Percentiles rank a stretch among this genome's conserved stretches.
phyloP scores from a whole-genome alignment of 2,888 invertebrate species.

The Orgyia antiqua region DNA sequence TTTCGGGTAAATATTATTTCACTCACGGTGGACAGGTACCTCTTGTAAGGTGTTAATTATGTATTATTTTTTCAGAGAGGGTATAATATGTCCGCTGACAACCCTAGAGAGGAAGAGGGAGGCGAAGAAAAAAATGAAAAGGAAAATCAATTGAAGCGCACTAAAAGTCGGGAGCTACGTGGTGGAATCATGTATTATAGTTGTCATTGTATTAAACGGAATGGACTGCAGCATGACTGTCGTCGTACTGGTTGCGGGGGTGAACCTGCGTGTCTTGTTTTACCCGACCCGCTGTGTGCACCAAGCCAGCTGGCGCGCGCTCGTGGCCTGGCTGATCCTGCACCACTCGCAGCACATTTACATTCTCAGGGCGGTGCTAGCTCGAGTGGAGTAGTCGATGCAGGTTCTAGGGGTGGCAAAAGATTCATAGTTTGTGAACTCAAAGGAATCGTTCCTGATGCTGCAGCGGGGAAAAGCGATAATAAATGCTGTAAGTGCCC shows the following conservation, averaged over 20 bases:
- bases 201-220: conserved; percentile 78
- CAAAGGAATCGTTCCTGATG: conserved; percentile 52
- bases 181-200: conserved; percentile 76
- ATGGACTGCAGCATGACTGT: conserved; percentile 79
- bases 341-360: conserved; percentile 49
- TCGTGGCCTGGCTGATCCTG: conserved; percentile 59
- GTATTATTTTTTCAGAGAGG: conserved; percentile 55
- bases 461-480: conserved; percentile 33
- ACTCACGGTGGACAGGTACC: conserved; percentile 51
- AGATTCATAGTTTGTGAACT: conserved; percentile 69
- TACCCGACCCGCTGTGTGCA: conserved; percentile 75
- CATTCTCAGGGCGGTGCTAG: conserved; percentile 35
- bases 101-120: conserved; percentile 45
- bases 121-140: conserved; percentile 62
- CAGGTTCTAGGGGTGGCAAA: conserved; percentile 43
- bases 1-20: conserved; percentile 50
- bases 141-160: conserved; percentile 65
- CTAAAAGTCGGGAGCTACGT: conserved; percentile 73
- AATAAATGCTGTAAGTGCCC: conserved; percentile 63
- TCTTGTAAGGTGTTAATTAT: conserved; percentile 7
- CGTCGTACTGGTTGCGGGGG: conserved; percentile 74
- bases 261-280: conserved; percentile 67
- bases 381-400: conserved; percentile 26
- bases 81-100: conserved; percentile 32
- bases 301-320: conserved; percentile 72